These are phyloP conservation scores for Aspidiotus rigidus DNA, from an alignment of 2,888 invertebrate genomes.

Conservation along the genomic window DNA sequence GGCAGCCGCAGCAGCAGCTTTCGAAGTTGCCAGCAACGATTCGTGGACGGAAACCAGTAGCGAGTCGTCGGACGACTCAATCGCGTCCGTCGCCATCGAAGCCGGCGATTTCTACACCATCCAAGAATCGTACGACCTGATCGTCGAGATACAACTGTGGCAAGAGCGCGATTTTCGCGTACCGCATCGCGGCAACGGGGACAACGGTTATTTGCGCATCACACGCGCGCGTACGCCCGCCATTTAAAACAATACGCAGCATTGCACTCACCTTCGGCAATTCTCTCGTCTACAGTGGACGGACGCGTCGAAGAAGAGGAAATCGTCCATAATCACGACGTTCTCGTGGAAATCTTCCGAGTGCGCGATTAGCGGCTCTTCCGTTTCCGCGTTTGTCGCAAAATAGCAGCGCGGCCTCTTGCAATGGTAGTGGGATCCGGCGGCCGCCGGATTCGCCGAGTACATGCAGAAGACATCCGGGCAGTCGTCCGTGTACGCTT, in stretches of 20 bases:
- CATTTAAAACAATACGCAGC: not conserved
- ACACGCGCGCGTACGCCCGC: not conserved
- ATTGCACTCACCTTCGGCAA: slow-evolving; percentile 47
- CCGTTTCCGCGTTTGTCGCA: slow-evolving; percentile 65
- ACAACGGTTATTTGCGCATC: not conserved
- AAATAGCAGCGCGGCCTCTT: slow-evolving; percentile 71
- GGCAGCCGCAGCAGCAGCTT: not conserved
- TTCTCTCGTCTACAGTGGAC: slow-evolving; percentile 58
- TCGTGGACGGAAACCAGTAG: not conserved
- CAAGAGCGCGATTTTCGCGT: not conserved
- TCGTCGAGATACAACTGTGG: not conserved
- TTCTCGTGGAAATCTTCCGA: slow-evolving; percentile 78
- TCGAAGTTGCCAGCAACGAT: too few species aligned
- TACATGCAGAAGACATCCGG: slow-evolving; percentile 64
- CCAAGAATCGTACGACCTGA: not conserved
- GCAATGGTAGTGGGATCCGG: slow-evolving; percentile 66
- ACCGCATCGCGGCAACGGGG: not conserved
- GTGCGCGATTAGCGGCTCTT: slow-evolving; percentile 68
- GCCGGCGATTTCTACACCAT: slow-evolving; percentile 1
- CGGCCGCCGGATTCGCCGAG: slow-evolving; percentile 43
- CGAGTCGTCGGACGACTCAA: not conserved
- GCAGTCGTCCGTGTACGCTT: slow-evolving; percentile 54
- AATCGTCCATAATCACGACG: slow-evolving; percentile 71
- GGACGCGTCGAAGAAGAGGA: slow-evolving; percentile 69
- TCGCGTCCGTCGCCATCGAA: not conserved